Evolutionary conservation across 2,113 vertebrate genomes (phyloP), one percentile per base, ranked within the genome.

Genomic region (Aegotheles bennettii): DNA sequence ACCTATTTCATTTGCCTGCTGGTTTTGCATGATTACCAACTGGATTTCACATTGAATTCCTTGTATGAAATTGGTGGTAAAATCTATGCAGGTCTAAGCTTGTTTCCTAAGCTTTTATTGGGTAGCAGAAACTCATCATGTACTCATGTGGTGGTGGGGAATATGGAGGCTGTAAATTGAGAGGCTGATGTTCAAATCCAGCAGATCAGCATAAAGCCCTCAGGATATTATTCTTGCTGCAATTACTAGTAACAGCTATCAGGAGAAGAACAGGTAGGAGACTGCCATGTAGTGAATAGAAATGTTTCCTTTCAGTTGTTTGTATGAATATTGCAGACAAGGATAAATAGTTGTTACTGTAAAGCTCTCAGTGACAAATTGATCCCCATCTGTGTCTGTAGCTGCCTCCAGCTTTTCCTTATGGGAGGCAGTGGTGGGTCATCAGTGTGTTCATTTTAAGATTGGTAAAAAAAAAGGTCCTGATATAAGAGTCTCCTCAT

Each of bases 181-280:
- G 82, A 93, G 71, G 42, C 53, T 84, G 73, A 69, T 67, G 76
- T 51, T 89, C 73, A 88, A 89, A 94, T 68, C 90, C 83, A 94
- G 38, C 60, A 81, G 76, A 94, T 96, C 85, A 87, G 47, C 73
- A 78, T 50, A 96, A 90, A 96, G 64, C 90, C 96, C 64, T 93
- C 77, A 56, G 86, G 92, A 81, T 90, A 80, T 90, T 92, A 71
- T 89, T 94, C 83, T 75, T 71, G 40, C 57, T 87, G 88, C 90
- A 95, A 94, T 93, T 95, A 92, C 56, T 71, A 88, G 45, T 59
- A 95, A 69, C 45, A 85, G 71, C 68, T 70, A 70, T 43, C 50
- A 65, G 71, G 71, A 51, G 59, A 90, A 75, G 63, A 85, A 91
- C 42, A 67, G 45, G 40, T 67, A 90, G 43, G 59, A 92, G 82